Evolutionary conservation across 30 jellyfish, hydroid and myxozoan genomes (phyloP).

Genomic region (Catostylus mosaicus): DNA sequence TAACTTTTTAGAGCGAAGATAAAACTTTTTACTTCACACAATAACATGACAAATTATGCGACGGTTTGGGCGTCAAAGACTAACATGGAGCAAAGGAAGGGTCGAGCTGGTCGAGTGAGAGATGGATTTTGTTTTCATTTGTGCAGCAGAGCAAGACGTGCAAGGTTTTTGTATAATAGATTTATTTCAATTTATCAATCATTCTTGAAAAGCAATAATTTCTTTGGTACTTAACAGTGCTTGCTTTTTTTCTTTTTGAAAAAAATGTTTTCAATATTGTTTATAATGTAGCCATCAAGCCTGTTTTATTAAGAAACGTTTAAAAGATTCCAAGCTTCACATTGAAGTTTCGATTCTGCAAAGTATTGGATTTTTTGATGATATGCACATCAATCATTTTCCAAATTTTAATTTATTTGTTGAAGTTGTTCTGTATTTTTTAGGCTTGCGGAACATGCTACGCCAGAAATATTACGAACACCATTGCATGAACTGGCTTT

Average conservation of each 20-base stretch:
- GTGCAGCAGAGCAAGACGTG: constrained; percentile 87
- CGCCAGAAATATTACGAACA: constrained; percentile 97
- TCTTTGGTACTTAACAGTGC: no score
- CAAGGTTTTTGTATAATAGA: constrained; percentile 40
- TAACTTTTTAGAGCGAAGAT: constrained; percentile 77
- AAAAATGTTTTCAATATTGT: no score
- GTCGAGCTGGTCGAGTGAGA: constrained; percentile 97
- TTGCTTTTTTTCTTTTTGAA: no score
- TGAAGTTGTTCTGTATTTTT: no score
- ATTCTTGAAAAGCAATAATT: background rate
- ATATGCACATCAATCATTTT: no score
- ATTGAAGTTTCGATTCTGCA: no score
- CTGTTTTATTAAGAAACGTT: no score
- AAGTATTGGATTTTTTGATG: no score
- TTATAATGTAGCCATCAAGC: no score
- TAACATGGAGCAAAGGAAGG: constrained; percentile 89
- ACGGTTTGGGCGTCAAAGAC: constrained; percentile 97
- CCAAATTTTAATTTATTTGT: no score
- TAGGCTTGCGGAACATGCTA: constrained; percentile 94
- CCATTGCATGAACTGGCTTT: constrained; percentile 89
- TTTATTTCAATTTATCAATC: background rate
- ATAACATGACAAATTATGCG: constrained; percentile 95
- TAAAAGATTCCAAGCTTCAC: no score
- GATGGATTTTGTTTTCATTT: constrained; percentile 92
- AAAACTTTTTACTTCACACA: constrained; percentile 89